These are phyloP conservation scores for Epizoanthus scotinus DNA, from an alignment of 92 coral and sea anemone species.

Conservation along the genomic window DNA sequence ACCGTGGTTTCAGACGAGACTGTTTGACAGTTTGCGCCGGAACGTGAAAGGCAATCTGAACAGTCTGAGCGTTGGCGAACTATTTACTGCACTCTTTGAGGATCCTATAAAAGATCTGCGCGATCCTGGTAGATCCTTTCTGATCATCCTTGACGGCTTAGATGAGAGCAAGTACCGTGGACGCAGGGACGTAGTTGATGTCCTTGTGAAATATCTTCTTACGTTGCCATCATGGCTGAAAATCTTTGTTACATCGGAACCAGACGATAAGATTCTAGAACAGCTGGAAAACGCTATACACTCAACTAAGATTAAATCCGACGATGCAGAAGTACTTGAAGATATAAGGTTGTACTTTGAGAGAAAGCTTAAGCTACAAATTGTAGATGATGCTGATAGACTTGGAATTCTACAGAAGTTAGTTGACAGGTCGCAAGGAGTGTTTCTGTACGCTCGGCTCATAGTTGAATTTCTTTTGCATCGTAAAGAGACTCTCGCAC, in stretches of 20 bases:
- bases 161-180: constrained; percentile 44
- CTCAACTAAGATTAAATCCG: constrained; percentile 7
- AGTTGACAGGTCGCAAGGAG: constrained; percentile 34
- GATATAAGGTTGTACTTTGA: constrained; percentile 36
- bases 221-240: constrained; percentile 39
- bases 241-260: constrained; percentile 32
- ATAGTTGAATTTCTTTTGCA: constrained; percentile 16
- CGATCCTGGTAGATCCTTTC: constrained; percentile 24
- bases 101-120: constrained; percentile 24
- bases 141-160: constrained; percentile 39
- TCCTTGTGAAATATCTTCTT: neutral
- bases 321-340: constrained; percentile 13
- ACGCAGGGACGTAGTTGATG: constrained; percentile 1
- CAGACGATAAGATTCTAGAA: constrained; percentile 12
- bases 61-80: constrained; percentile 16
- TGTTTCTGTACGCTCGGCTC: constrained; percentile 34
- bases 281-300: neutral
- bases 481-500: neutral
- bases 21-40: constrained; percentile 30
- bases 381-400: neutral
- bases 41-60: constrained; percentile 12
- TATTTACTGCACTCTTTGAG: constrained; percentile 34
- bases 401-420: constrained; percentile 9
- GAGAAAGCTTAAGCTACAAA: constrained; percentile 7
- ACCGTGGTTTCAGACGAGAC: constrained; percentile 39